Base-by-base conservation (phyloP, 1,140 invertebrate species). In the Drosophila hydei region DNA sequence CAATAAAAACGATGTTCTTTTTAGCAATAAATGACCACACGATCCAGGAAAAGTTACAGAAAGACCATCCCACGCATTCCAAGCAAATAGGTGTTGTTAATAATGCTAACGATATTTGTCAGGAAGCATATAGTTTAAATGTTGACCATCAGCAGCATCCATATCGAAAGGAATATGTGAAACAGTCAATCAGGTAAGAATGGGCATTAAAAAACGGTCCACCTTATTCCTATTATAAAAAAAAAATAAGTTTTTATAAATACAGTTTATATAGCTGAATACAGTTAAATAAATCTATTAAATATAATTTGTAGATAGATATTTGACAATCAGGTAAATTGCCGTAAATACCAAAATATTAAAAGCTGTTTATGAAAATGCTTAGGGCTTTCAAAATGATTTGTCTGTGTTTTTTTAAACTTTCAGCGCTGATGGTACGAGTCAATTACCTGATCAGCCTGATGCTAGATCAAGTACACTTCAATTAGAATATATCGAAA, bases 141-240 rank as follows among this genome's bases (percentile, higher is more conserved):
- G 19, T 19, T 25, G 56, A 55, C 14, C 27, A 60, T n/a, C 60
- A 47, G 12, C 45, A 71, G 8, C 38, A 72, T 14, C 23, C 42
- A 11, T 12, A 40, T 1, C 5, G 25, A n/a, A 54, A 51, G n/a
- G 36, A 50, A 9, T 54, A 55, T 54, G 11, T 40, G 2, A 38
- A 71, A n/a, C 73, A 54, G 47, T 30, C 60, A 25, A 42, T 58
- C 19, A 77, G 69, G 78, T 85, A 7, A 6, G 45, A 48, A 40
- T 9, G n/a, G n/a, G n/a, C n/a, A n/a, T n/a, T n/a, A n/a, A n/a
- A n/a, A n/a, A n/a, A n/a, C n/a, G n/a, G n/a, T n/a, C n/a, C n/a
- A n/a, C n/a, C n/a, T n/a, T n/a, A n/a, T n/a, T n/a, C n/a, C n/a
- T n/a, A n/a, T n/a, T n/a, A n/a, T n/a, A n/a, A n/a, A n/a, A n/a